Conservation (phyloP, 2,888 invertebrate species). For the Drosophila pegasa region DNA sequence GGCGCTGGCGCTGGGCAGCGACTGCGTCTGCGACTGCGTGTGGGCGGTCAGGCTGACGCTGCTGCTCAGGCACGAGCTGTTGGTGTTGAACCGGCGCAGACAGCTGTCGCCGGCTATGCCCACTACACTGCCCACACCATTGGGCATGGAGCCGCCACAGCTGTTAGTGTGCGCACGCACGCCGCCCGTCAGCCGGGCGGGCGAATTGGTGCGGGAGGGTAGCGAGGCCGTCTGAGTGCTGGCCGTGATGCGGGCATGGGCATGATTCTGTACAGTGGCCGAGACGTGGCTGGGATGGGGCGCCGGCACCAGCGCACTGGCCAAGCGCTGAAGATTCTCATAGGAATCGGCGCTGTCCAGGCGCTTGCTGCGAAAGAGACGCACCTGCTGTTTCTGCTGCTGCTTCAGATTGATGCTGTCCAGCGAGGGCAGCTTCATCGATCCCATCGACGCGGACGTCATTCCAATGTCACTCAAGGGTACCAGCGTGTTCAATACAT, state of each 20-base stretch:
- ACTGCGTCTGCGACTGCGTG: conserved; percentile 57
- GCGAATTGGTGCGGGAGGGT: conserved; percentile 76
- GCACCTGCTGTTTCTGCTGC: conserved; percentile 80
- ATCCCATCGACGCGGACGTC: conserved; percentile 84
- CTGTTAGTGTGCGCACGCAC: conserved; percentile 32
- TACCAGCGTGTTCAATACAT: conserved; percentile 86
- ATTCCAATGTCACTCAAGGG: conserved; percentile 84
- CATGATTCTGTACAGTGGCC: conserved; percentile 9
- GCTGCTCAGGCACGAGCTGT: conserved; percentile 79
- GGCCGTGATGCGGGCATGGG: conserved; percentile 37
- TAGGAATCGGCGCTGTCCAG: conserved; percentile 81
- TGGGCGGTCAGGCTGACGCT: conserved; percentile 81
- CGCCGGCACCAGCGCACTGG: conserved; percentile 78
- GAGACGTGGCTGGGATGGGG: conserved; percentile 43
- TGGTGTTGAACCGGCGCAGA: conserved; percentile 67
- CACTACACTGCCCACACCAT: conserved; percentile 42
- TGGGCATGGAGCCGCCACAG: conserved; percentile 55
- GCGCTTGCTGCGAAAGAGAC: conserved; percentile 82
- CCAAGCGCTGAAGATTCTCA: conserved; percentile 84
- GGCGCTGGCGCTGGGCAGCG: conserved; percentile 61
- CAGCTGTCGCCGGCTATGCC: conserved; percentile 22
- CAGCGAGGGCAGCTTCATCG: conserved; percentile 84
- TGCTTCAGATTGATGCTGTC: conserved; percentile 84
- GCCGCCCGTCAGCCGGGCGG: conserved; percentile 57
- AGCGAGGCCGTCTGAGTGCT: conserved; percentile 63